phyloP scores from a whole-genome alignment of 2,113 vertebrate genomes.

The Lonchura striata region DNA sequence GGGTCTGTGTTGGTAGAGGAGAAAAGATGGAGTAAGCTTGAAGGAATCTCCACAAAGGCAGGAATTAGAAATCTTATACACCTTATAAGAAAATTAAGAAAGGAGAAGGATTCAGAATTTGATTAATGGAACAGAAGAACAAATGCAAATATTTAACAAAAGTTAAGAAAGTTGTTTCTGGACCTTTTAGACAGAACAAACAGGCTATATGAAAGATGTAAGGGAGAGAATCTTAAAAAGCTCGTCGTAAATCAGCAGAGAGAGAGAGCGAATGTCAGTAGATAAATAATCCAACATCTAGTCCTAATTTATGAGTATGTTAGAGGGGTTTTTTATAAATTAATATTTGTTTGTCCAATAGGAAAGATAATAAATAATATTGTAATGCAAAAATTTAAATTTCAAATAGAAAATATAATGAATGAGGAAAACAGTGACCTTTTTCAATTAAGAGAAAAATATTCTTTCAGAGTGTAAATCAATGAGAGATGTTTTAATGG shows the following conservation, averaged over 20 bases:
- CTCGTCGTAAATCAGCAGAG: background rate
- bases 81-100: background rate
- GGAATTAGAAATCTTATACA: background rate
- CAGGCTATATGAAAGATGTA: background rate
- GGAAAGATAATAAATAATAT: conserved; percentile 45
- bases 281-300: conserved; percentile 10
- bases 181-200: background rate
- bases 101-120: background rate
- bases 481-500: conserved; percentile 24
- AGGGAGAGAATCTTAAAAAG: background rate
- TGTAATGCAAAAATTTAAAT: conserved; percentile 47
- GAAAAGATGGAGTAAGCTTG: background rate
- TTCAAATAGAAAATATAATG: conserved; percentile 53
- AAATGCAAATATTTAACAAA: background rate
- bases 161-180: background rate
- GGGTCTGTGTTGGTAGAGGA: background rate
- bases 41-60: background rate
- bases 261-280: background rate
- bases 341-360: conserved; percentile 28
- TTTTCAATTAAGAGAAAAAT: conserved; percentile 60
- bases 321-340: background rate
- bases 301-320: background rate
- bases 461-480: conserved; percentile 46
- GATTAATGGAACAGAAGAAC: background rate
- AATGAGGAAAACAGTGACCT: conserved; percentile 49